A percentile compares a stretch with the other conserved stretches of the same genome.
phyloP scores from a whole-genome alignment of 2,113 vertebrate species.

The Anolis sagrei region DNA sequence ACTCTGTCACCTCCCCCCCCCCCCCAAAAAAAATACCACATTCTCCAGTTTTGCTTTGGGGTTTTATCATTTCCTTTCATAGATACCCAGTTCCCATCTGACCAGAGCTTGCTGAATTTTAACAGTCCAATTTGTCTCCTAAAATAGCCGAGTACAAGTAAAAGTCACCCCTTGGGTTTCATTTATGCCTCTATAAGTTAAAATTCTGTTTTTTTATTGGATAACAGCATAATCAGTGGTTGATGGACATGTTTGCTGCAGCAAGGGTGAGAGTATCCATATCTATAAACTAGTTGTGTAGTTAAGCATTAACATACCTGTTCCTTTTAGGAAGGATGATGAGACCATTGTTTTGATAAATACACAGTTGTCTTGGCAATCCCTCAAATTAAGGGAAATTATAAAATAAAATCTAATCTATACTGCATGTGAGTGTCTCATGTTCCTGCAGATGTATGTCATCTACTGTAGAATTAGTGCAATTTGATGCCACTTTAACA shows the following conservation, averaged over 20 bases:
- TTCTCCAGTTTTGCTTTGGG: slow-evolving; percentile 30
- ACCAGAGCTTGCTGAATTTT: slow-evolving; percentile 46
- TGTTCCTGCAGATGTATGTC: no score
- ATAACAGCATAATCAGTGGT: neutral
- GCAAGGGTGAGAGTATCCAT: neutral
- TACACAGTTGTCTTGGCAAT: no score
- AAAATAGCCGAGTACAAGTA: slow-evolving; percentile 30
- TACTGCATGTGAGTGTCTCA: no score
- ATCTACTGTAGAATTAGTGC: no score
- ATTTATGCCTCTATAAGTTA: slow-evolving; percentile 11
- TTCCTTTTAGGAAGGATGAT: neutral
- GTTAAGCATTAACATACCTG: neutral
- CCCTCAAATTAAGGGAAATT: no score
- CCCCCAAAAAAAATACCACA: neutral
- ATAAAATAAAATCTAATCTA: no score
- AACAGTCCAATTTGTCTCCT: slow-evolving; percentile 46
- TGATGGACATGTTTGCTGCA: slow-evolving; percentile 11
- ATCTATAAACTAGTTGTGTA: neutral
- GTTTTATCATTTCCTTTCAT: slow-evolving; percentile 46
- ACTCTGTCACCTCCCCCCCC: neutral
- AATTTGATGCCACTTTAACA: no score
- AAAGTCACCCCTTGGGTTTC: neutral
- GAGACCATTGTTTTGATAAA: no score
- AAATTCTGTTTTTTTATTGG: neutral
- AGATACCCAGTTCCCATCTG: slow-evolving; percentile 40